Conservation (phyloP, 92 coral and sea anemone species). For the Heteractis magnifica region DNA sequence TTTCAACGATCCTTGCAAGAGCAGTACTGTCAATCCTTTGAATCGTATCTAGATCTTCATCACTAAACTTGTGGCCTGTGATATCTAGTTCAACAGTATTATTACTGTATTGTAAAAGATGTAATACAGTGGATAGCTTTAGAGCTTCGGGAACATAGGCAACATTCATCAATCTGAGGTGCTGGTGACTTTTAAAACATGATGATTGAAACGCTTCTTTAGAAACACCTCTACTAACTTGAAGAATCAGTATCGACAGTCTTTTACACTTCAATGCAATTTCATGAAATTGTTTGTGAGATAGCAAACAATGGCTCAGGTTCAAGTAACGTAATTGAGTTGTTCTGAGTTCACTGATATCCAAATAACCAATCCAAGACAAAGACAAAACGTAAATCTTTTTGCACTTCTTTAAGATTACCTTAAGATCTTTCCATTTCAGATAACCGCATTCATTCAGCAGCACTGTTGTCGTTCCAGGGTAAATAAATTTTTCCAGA, state of each 20-base stretch:
- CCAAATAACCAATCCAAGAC: constrained; percentile 23
- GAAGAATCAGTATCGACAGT: constrained; percentile 1
- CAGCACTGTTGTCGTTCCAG: constrained; percentile 37
- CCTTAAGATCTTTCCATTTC: constrained; percentile 36
- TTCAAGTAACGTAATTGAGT: constrained; percentile 28
- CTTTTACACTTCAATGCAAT: constrained; percentile 9
- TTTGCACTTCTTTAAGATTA: constrained; percentile 29
- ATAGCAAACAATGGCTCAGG: constrained; percentile 26
- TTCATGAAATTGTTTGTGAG: constrained; percentile 17
- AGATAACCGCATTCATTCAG: constrained; percentile 40
- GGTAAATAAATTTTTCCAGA: constrained; percentile 14
- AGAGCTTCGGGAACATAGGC: constrained; percentile 41
- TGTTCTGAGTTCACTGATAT: constrained; percentile 31
- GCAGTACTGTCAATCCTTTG: constrained; percentile 16
- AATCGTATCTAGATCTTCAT: constrained; percentile 16
- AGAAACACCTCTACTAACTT: constrained; percentile 28
- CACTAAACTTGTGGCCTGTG: constrained; percentile 33
- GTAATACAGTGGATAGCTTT: background rate
- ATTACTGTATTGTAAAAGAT: constrained; percentile 20
- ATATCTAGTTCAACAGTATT: constrained; percentile 28
- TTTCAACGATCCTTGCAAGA: constrained; percentile 32
- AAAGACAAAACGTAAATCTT: constrained; percentile 27
- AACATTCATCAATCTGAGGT: constrained; percentile 31
- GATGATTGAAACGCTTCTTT: constrained; percentile 39
- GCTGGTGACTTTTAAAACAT: constrained; percentile 33